Conservation (phyloP, 2,797 vertebrate genomes). For the Cossypha niveicapilla region DNA sequence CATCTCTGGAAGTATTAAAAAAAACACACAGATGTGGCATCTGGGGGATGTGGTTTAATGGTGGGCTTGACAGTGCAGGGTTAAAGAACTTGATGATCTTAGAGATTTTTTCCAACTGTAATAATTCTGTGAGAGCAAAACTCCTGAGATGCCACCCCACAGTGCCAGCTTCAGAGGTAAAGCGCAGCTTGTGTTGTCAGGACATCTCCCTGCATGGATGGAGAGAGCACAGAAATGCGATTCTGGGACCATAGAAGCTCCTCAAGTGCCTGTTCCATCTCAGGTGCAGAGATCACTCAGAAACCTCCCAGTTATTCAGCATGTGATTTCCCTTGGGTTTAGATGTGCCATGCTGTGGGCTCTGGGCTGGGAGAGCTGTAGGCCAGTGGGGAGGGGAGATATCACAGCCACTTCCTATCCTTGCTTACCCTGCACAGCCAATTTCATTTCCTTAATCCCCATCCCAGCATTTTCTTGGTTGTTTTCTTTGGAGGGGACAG, state of each 20-base stretch:
- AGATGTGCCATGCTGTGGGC: neutral
- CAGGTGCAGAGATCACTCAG: neutral
- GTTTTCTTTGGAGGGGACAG: neutral
- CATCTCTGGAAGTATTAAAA: neutral
- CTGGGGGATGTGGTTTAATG: neutral
- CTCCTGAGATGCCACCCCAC: neutral
- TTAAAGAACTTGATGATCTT: neutral
- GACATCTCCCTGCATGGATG: neutral
- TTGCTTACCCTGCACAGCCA: neutral
- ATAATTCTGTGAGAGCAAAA: neutral
- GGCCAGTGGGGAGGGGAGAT: neutral
- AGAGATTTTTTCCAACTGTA: neutral
- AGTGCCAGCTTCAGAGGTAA: neutral
- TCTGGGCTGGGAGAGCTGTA: neutral
- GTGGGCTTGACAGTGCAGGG: neutral
- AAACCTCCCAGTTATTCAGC: neutral
- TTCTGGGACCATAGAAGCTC: neutral
- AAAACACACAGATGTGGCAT: neutral
- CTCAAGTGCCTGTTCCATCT: neutral
- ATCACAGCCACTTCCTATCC: constrained; percentile 22
- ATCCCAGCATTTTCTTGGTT: neutral
- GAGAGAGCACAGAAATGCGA: neutral
- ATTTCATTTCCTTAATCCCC: constrained; percentile 32
- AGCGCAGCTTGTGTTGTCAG: too few relatives aligned
- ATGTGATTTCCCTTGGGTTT: neutral